These are phyloP conservation scores for Thysanoteuthis rhombus DNA, from an alignment of 2,888 invertebrate species.

Conservation along the genomic window DNA sequence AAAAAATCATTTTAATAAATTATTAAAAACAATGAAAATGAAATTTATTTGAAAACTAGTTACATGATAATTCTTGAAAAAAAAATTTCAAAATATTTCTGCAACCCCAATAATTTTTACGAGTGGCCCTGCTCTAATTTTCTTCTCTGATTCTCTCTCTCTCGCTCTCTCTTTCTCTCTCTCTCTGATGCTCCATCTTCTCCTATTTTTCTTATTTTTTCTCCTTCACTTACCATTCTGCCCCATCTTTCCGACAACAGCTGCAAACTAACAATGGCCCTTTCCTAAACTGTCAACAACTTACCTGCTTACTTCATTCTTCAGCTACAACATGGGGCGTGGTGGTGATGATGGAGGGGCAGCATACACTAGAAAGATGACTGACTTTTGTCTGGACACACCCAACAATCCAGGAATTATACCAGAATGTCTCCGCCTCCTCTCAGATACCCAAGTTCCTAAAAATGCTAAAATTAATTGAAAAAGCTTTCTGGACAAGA, in stretches of 20 bases:
- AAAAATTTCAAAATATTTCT: too few species aligned
- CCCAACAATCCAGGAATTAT: constrained; percentile 12
- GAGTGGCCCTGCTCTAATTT: too few species aligned
- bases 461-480: background rate
- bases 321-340: background rate
- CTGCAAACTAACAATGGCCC: background rate
- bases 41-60: too few species aligned
- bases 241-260: background rate
- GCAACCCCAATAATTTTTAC: too few species aligned
- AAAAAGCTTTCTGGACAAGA: background rate
- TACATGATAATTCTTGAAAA: too few species aligned
- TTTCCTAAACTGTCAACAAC: background rate
- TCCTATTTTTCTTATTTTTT: background rate
- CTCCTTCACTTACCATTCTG: background rate
- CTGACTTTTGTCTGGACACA: background rate
- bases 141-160: background rate
- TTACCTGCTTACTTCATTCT: background rate
- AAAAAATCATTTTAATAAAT: too few species aligned
- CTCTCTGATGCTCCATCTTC: too few species aligned
- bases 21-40: too few species aligned
- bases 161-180: background rate
- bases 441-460: background rate
- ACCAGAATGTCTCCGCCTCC: background rate
- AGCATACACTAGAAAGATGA: background rate
- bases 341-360: background rate